Evolutionary conservation across 2,888 invertebrate genomes (phyloP), one percentile per base, ranked within the genome.

Genomic region (Uloborus plumipes): DNA sequence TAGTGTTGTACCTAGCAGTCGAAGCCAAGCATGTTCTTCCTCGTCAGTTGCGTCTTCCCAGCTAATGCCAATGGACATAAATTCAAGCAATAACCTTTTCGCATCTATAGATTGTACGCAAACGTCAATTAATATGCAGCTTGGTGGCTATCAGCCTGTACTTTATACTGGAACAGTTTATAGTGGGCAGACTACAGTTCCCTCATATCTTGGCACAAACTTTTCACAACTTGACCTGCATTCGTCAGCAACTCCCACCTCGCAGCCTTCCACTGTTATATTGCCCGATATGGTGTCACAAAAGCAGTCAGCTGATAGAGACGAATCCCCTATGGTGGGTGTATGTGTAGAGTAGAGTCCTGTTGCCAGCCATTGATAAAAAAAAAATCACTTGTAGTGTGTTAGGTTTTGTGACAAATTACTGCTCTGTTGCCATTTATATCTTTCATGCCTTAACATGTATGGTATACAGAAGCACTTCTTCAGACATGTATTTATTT

Each of bases 281-380:
- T 73, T 81, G 64, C 74, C 84, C 55, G 77, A 76, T 26, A 62
- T 80, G 53, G 66, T 66, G 49, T 77, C 84, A 49, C 84, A 74
- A 69, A 80, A 80, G 71, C 85, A 83, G 62, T 69, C 76, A 49
- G 69, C 90, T 87, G 91, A 92, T 86, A 89, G 92, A 86, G 93
- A 93, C 87, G 93, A 93, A 88, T 93, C 94, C 88, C 94, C 94
- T 86, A 94, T 96, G 94, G 93, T 95, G 88, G 94, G 94, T 86
- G 95, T 95, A 87, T 95, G 95, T 91, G 93, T 95, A 89, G 94
- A 95, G 90, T 95, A 96, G 91, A 95, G 94, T 91, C 95, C 96
- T 88, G 96, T 96, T 88, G 95, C 94, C 89, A 96, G 96, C 90
- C 96, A 96, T 90, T 93, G 88, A 89, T 87, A 69, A 65, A 76